Percentiles rank a stretch among this genome's conserved stretches.
Conservation (phyloP, 1,140 invertebrate species). For the Dendrolimus punctatus region DNA sequence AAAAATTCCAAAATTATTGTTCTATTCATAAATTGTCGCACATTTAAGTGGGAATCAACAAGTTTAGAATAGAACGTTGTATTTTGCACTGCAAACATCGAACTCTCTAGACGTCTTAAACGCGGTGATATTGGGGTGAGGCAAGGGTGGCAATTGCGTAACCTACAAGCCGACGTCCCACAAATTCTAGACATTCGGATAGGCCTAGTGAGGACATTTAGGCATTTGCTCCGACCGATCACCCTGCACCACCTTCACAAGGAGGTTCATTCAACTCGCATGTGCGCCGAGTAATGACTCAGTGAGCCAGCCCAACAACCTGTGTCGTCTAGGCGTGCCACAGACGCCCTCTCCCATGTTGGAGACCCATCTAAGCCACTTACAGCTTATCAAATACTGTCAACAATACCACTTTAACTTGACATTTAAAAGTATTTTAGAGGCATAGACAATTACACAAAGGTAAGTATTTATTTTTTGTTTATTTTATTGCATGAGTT, state of each 20-base stretch:
- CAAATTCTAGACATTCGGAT: constrained; percentile 31
- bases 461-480: no score
- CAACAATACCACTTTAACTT: no score
- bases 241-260: constrained; percentile 38
- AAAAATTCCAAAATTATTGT: no score
- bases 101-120: constrained; percentile 10
- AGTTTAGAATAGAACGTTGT: constrained; percentile 34
- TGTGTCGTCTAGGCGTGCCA: constrained; percentile 3
- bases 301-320: constrained; percentile 12
- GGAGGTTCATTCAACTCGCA: constrained; percentile 37
- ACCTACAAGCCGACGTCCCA: constrained; percentile 22
- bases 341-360: no score
- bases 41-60: constrained; percentile 16
- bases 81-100: constrained; percentile 10
- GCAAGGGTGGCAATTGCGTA: constrained; percentile 20
- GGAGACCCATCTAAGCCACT: no score
- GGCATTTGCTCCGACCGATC: constrained; percentile 41
- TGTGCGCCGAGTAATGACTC: constrained; percentile 9
- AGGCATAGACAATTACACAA: no score
- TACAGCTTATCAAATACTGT: no score
- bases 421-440: no score
- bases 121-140: constrained; percentile 10
- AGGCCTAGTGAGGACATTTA: constrained; percentile 40
- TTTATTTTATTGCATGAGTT: no score
- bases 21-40: no score